These are phyloP conservation scores for Phainopepla nitens DNA, from an alignment of 2,113 vertebrate species.

Conservation along the genomic window DNA sequence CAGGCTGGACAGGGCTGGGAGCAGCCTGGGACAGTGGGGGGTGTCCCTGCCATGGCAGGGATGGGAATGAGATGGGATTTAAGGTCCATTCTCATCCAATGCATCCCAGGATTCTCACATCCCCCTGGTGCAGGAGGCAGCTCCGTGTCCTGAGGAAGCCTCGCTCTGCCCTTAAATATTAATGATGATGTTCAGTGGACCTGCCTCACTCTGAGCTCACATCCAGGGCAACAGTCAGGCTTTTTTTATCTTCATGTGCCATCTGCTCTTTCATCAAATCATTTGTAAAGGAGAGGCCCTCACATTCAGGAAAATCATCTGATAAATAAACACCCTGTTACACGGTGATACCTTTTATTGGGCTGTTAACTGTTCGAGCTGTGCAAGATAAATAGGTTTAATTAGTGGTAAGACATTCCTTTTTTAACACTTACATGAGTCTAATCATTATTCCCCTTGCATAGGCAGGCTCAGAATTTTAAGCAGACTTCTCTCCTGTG, in stretches of 20 bases:
- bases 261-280: background rate
- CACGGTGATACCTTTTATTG: background rate
- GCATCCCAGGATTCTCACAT: background rate
- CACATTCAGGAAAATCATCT: background rate
- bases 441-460: constrained; percentile 5
- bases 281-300: background rate
- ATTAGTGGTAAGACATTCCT: background rate
- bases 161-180: background rate
- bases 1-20: background rate
- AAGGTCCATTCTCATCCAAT: background rate
- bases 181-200: background rate
- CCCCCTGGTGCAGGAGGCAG: background rate
- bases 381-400: background rate
- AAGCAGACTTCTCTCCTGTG: background rate
- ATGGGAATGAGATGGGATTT: accelerated
- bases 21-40: background rate
- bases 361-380: background rate
- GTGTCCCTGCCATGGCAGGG: background rate
- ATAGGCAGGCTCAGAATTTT: background rate
- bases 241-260: background rate
- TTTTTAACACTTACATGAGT: background rate
- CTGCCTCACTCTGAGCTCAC: background rate
- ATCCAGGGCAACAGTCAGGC: background rate
- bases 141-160: background rate
- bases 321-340: background rate